These are phyloP conservation scores for Prionailurus viverrinus DNA, from an alignment of 2,113 vertebrate genomes.

Conservation along the genomic window DNA sequence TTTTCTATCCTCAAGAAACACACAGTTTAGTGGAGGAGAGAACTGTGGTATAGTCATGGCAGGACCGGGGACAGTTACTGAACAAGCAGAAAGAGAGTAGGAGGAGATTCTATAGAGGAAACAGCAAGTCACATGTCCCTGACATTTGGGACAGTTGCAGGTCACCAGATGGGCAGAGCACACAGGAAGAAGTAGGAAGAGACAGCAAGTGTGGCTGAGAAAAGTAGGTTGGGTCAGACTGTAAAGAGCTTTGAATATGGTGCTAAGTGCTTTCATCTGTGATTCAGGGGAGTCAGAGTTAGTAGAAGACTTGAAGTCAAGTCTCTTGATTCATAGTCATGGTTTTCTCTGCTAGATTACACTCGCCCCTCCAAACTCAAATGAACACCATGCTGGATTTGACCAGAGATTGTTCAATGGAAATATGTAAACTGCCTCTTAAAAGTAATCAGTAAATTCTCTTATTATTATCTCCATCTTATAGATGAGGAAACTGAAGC, in stretches of 20 bases:
- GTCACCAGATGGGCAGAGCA: neutral
- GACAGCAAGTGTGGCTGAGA: neutral
- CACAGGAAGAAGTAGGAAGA: neutral
- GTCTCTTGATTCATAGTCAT: neutral
- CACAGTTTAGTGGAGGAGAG: neutral
- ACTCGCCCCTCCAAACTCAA: neutral
- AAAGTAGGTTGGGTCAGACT: neutral
- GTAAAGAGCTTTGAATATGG: neutral
- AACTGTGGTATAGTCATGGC: accelerated
- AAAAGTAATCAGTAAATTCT: neutral
- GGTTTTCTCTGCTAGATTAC: neutral
- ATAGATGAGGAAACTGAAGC: neutral
- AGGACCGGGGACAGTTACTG: neutral
- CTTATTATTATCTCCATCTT: neutral
- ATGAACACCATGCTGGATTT: neutral
- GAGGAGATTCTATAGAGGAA: neutral
- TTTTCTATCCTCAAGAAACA: neutral
- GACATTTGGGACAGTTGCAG: neutral
- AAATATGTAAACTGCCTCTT: neutral
- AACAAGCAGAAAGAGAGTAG: neutral
- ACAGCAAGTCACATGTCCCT: neutral
- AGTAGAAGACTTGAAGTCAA: neutral
- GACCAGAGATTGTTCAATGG: neutral
- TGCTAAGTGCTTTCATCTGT: neutral
- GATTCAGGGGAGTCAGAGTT: neutral